These are phyloP conservation scores for Patella vulgata DNA, from an alignment of 1,140 invertebrate genomes.

Conservation along the genomic window DNA sequence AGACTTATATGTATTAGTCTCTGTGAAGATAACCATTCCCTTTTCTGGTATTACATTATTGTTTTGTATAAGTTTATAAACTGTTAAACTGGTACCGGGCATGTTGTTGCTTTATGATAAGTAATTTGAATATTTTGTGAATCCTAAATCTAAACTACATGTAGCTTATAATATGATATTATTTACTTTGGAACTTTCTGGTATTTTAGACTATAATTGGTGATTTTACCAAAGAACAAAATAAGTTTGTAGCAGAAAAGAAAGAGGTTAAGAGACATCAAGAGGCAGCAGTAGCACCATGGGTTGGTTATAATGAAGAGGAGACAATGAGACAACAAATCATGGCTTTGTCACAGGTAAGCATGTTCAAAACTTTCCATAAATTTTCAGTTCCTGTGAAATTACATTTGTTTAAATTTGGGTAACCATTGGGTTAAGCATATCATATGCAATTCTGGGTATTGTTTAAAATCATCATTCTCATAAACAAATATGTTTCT, in stretches of 20 bases:
- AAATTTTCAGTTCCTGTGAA: constrained; percentile 3
- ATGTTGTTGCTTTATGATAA: no score
- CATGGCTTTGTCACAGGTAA: constrained; percentile 87
- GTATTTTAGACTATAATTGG: constrained; percentile 86
- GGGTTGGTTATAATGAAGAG: constrained; percentile 90
- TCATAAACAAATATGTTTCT: no score
- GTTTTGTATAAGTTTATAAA: no score
- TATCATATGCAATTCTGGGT: no score
- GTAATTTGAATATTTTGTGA: no score
- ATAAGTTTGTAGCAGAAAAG: constrained; percentile 91
- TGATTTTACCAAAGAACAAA: constrained; percentile 96
- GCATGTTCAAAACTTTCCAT: constrained; percentile 1
- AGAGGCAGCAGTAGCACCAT: constrained; percentile 86
- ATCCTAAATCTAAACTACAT: no score
- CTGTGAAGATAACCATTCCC: no score
- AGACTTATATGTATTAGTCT: no score
- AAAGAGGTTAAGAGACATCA: constrained; percentile 74
- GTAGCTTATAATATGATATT: no score
- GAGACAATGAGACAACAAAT: constrained; percentile 93
- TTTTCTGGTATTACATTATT: no score
- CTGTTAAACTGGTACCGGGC: no score
- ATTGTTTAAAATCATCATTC: no score
- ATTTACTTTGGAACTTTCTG: constrained; percentile 26
- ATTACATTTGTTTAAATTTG: background rate
- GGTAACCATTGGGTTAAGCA: background rate